Conservation (phyloP, 2,113 vertebrate genomes). For the Circaetus cinerascens region DNA sequence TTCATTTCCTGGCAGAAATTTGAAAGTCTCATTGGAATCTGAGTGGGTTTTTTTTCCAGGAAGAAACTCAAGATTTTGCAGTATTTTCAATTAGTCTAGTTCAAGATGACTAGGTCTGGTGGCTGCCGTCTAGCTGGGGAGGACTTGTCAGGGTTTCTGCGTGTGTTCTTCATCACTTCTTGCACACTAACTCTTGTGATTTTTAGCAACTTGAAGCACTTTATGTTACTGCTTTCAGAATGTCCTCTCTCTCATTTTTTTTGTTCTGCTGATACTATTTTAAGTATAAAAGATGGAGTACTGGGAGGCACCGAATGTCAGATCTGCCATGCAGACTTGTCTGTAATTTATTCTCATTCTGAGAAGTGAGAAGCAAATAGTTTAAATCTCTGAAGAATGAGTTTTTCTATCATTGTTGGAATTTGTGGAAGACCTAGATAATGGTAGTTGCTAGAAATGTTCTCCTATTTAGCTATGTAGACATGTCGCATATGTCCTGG, state of each 20-base stretch:
- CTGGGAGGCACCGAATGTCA: neutral
- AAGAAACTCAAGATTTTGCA: neutral
- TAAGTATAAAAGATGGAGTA: neutral
- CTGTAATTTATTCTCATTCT: neutral
- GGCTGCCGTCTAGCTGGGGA: neutral
- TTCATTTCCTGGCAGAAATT: neutral
- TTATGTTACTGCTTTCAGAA: neutral
- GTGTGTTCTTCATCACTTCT: neutral
- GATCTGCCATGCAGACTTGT: neutral
- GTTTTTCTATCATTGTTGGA: neutral
- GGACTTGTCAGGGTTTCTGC: neutral
- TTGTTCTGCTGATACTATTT: neutral
- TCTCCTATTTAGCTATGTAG: neutral
- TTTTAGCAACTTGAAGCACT: neutral
- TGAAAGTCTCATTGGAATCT: neutral
- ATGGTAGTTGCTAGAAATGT: neutral
- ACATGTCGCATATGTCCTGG: fast-evolving
- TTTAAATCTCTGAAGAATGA: neutral
- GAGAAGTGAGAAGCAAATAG: neutral
- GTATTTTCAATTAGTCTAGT: neutral
- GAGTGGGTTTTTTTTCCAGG: neutral
- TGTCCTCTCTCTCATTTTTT: neutral
- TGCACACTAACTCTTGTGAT: neutral
- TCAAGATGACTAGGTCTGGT: neutral
- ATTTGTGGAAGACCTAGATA: neutral